phyloP scores from a whole-genome alignment of 2,888 invertebrate genomes.

The Brenthis ino region DNA sequence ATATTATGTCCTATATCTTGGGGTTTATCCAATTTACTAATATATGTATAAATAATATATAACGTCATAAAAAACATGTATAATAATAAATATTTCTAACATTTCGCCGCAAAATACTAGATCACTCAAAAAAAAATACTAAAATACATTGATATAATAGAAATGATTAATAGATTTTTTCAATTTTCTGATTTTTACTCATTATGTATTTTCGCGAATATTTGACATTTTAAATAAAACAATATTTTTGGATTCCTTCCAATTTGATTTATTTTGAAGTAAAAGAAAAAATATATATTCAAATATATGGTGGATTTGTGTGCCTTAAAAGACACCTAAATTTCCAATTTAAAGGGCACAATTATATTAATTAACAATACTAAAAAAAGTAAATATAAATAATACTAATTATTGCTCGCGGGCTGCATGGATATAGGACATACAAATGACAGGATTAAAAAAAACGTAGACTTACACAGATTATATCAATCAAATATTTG shows the following conservation, averaged over 20 bases:
- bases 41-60: neutral
- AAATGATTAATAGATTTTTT: no score
- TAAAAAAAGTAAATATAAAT: constrained; percentile 3
- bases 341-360: neutral
- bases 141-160: no score
- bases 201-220: no score
- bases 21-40: constrained; percentile 5
- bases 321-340: no score
- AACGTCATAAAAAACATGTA: neutral
- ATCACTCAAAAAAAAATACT: no score
- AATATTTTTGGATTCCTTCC: no score
- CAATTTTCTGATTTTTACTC: no score
- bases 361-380: neutral
- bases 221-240: no score
- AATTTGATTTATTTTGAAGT: no score
- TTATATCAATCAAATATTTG: neutral
- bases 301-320: no score
- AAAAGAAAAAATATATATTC: no score
- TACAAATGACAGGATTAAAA: neutral
- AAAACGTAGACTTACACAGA: neutral
- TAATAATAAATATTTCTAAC: neutral
- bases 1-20: neutral
- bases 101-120: no score
- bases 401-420: constrained; percentile 1
- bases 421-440: constrained; percentile 1